Base-by-base conservation (phyloP, 2,113 vertebrate genomes). In the Oriolus oriolus region DNA sequence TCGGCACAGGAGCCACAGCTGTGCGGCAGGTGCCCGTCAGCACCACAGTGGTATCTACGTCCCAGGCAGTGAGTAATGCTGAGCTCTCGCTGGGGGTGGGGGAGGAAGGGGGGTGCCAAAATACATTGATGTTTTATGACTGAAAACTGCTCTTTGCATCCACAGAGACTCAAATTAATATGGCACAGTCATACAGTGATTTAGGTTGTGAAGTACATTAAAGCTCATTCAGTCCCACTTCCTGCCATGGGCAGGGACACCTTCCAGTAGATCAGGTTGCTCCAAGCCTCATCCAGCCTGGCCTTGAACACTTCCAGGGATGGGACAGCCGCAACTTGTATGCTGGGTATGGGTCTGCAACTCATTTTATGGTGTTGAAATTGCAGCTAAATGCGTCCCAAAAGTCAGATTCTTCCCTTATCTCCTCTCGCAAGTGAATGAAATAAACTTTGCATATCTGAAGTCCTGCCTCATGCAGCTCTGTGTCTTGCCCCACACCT, bases 1-100 rank as follows among this genome's bases (percentile, higher is more conserved):
- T 99, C 0, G 98, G 99, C 65, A 97, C 99, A 2, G 98, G 98
- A 53, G 98, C 98, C 9, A 98, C 99, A 3, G 97, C 99, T 0
- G 98, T 99, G 91, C 97, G 99, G n/a, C 99, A 99, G 95, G 98
- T 99, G 6, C 99, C 99, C 0, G 98, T 98, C 82, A 99, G 97
- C 80, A 99, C 98, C 64, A 98, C 99, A 0, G 98, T 99, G 8
- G 99, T 99, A 4, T 98, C 98, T 19, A 98, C 98, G 0, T 98
- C 99, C 37, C 99, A 99, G 95, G 97, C 98, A 37, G 99, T 99
- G 97, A 98, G 99, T 98, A 97, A 42, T 5, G 10, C 12, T 35
- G 14, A 10, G 23, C 60, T 90, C 41, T n/a, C n/a, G 22, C 42
- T 44, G 75, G 76, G 50, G 33, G 5, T 26, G 74, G 91, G 42